These are phyloP conservation scores for Enteromius anoplus DNA, from an alignment of 2,797 vertebrate species.

Conservation along the genomic window DNA sequence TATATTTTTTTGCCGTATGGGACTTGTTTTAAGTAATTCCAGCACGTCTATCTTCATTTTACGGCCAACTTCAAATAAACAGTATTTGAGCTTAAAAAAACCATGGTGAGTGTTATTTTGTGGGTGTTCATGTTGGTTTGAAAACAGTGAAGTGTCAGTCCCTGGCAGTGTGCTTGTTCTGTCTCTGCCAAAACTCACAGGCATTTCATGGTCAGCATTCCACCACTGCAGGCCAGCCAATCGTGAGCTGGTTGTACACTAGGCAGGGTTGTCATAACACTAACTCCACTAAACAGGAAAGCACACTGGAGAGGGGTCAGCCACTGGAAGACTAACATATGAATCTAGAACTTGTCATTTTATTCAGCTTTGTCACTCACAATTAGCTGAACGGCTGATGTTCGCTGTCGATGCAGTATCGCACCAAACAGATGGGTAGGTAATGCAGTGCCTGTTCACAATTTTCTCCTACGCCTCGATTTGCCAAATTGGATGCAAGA, in stretches of 20 bases:
- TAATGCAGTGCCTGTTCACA: conserved; percentile 28
- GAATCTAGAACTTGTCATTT: conserved; percentile 43
- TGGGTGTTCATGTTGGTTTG: conserved; percentile 45
- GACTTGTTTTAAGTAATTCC: conserved; percentile 53
- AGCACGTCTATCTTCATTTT: conserved; percentile 57
- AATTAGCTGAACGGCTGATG: conserved; percentile 1
- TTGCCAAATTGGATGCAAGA: conserved; percentile 51
- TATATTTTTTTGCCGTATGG: conserved; percentile 15
- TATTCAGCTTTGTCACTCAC: conserved; percentile 30
- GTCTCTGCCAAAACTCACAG: conserved; percentile 59
- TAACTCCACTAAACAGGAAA: conserved; percentile 53
- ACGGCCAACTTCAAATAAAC: conserved; percentile 59
- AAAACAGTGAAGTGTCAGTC: conserved; percentile 50
- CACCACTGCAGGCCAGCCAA: conserved; percentile 56
- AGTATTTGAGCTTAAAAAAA: conserved; percentile 56
- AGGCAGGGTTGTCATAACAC: conserved; percentile 64
- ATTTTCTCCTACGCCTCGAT: conserved; percentile 11
- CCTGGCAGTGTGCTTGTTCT: conserved; percentile 52
- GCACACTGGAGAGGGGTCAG: conserved; percentile 50
- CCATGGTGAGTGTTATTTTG: conserved; percentile 41
- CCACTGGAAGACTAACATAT: conserved; percentile 51
- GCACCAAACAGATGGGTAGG: conserved; percentile 23
- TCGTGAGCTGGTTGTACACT: conserved; percentile 59
- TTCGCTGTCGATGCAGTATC: conserved; percentile 8
- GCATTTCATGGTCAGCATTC: conserved; percentile 65